Evolutionary conservation across 2,888 invertebrate genomes (phyloP).

Genomic region (Tiphia femorata): DNA sequence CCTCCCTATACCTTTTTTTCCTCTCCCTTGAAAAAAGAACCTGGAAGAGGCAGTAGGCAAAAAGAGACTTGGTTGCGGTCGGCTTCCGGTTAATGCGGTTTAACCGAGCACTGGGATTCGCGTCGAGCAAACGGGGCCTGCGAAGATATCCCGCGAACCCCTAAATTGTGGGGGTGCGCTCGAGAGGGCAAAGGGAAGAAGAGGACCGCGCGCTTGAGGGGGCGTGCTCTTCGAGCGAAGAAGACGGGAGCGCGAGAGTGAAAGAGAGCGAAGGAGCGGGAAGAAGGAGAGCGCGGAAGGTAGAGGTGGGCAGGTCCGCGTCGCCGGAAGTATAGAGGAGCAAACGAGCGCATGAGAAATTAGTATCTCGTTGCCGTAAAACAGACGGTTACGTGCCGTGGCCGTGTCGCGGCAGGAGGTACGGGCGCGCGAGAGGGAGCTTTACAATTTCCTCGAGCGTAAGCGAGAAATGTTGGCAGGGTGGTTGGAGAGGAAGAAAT

Average conservation of each 20-base stretch:
- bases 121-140: neutral
- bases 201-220: constrained; percentile 3
- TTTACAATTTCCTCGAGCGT: no score
- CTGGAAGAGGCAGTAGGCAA: no score
- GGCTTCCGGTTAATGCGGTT: no score
- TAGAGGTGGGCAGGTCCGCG: constrained; percentile 1
- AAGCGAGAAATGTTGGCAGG: neutral
- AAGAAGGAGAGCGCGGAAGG: neutral
- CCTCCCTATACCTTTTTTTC: no score
- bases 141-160: neutral
- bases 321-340: constrained; percentile 14
- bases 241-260: neutral
- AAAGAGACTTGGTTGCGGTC: no score
- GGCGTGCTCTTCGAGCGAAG: no score
- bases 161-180: neutral
- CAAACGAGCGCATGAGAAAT: constrained; percentile 24
- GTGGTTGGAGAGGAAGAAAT: neutral
- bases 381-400: constrained; percentile 24
- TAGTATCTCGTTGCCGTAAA: constrained; percentile 32
- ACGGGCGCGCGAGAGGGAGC: no score
- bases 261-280: neutral
- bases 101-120: no score
- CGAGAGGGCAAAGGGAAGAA: constrained; percentile 1
- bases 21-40: no score
- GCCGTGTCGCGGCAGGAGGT: constrained; percentile 4